Base-by-base conservation (phyloP, 2,113 vertebrate species). In the Barnardius zonarius region DNA sequence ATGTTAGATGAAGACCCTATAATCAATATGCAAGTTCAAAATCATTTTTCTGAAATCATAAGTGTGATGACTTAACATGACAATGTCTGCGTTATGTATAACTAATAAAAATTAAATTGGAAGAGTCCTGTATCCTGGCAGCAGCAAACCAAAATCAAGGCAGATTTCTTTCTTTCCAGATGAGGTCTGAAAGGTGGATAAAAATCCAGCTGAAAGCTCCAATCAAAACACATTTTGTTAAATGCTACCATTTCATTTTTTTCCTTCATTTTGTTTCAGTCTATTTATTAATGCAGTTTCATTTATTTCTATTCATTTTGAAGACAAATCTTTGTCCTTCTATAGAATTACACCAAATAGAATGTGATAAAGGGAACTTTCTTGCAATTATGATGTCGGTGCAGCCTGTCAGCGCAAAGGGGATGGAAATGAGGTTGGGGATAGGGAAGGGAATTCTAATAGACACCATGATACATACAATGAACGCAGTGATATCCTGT, bases 361-460 rank as follows among this genome's bases (percentile, higher is more conserved):
- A 98, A 98, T 98, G 98, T 98, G 98, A 98, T 98, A 98, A 98
- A 98, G 97, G 97, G 97, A 98, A 97, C 97, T 98, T 98, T 98
- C 97, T 97, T 97, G 97, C 98, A 98, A 98, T 98, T 98, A 98
- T 98, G 98, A 98, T 98, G 98, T 98, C 91, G 94, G 96, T 95
- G 90, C 97, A 97, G 97, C 90, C 98, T 98, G 98, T 98, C 97
- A 98, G 98, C 97, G 95, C 95, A 97, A 96, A 96, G 96, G 97
- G 97, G 97, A 98, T 98, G 97, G 97, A 98, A 98, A 98, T 98
- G 98, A 98, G 98, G 97, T 97, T 98, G 98, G 98, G 97, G 97
- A 98, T 93, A 97, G 96, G 94, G 98, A 97, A 97, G 98, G 94
- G 97, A 98, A 98, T 98, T 98, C 98, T 98, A 98, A 98, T 98